Percentiles rank a stretch among this genome's conserved stretches.
phyloP scores from a whole-genome alignment of 1,140 invertebrate species.

The Carposina sasakii region DNA sequence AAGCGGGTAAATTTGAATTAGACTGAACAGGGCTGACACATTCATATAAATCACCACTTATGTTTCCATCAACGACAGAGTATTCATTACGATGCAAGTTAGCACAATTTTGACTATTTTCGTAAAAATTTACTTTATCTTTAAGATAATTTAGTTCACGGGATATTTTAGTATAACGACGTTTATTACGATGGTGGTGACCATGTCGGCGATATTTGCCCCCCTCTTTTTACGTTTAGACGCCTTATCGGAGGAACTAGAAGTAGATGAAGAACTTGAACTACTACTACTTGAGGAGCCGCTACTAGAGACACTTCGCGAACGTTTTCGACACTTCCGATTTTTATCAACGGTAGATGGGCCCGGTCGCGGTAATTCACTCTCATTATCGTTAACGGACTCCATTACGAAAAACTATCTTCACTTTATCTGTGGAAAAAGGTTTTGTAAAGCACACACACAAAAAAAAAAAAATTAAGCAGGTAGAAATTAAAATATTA shows the following conservation, averaged over 20 bases:
- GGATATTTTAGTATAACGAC: neutral
- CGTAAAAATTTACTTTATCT: neutral
- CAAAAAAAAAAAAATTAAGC: too few species aligned
- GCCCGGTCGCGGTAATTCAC: too few species aligned
- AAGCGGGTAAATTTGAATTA: too few species aligned
- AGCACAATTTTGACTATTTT: neutral
- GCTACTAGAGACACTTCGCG: too few species aligned
- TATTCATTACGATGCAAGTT: too few species aligned
- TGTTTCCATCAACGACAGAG: neutral
- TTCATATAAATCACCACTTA: conserved; percentile 1
- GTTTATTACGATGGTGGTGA: neutral
- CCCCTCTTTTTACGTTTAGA: neutral
- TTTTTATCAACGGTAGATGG: too few species aligned
- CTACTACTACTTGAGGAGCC: neutral
- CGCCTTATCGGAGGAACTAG: neutral
- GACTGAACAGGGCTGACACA: neutral
- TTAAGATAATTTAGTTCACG: neutral
- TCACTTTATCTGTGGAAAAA: too few species aligned
- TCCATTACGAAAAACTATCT: too few species aligned
- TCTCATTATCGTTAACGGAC: too few species aligned
- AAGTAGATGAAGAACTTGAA: neutral
- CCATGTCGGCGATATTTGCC: neutral
- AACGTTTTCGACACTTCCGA: too few species aligned
- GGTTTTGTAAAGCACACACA: too few species aligned
- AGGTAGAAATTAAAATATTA: too few species aligned